A percentile compares a stretch with the other conserved stretches of the same genome.
Evolutionary conservation across 2,797 vertebrate species (phyloP).

Genomic region (Okamejei kenojei): DNA sequence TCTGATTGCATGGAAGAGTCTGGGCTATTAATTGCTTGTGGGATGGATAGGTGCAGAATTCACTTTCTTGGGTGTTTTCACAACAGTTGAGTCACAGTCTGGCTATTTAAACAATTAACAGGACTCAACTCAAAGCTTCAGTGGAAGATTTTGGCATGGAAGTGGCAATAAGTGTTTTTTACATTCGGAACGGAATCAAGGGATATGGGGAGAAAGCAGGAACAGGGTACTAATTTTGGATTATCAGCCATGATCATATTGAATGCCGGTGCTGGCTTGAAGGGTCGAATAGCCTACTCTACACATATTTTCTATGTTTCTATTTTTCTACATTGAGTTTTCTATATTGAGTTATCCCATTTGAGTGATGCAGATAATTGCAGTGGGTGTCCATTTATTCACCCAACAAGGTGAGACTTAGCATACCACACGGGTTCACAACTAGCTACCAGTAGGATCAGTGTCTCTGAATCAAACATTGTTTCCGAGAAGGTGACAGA

Average conservation of each 20-base stretch:
- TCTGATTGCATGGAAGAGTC: no score
- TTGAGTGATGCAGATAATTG: not conserved
- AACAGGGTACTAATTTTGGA: no score
- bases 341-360: not conserved
- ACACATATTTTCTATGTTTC: no score
- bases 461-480: not conserved
- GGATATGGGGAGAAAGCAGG: no score
- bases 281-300: no score
- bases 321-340: not conserved
- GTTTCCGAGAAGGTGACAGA: not conserved
- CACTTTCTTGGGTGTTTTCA: not conserved
- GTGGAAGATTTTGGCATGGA: not conserved
- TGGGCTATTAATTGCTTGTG: not conserved
- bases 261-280: no score
- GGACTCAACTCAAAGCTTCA: not conserved
- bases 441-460: not conserved
- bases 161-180: not conserved
- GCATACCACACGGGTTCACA: not conserved
- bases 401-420: not conserved
- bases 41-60: not conserved
- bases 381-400: not conserved
- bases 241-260: no score
- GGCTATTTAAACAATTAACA: not conserved
- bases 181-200: not conserved
- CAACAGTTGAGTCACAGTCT: not conserved